Percentiles rank a stretch among this genome's conserved stretches.
These are phyloP conservation scores for Phengaris alcon DNA, from an alignment of 2,888 invertebrate species.

Conservation along the genomic window DNA sequence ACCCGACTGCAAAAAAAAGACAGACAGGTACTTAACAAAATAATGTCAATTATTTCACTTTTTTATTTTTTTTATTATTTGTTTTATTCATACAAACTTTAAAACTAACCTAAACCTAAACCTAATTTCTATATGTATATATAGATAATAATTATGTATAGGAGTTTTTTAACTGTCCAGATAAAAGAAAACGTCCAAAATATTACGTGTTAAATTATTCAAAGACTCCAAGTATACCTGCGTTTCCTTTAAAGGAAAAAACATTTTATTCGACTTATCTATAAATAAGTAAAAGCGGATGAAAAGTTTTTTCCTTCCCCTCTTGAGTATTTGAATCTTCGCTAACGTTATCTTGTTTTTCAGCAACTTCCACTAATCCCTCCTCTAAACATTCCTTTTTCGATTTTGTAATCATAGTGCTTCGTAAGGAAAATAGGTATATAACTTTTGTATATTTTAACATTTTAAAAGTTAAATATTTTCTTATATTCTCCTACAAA, in stretches of 20 bases:
- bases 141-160: not conserved
- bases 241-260: conserved; percentile 11
- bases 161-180: not conserved
- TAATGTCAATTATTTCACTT: too few relatives aligned
- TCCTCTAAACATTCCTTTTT: conserved; percentile 12
- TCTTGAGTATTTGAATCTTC: conserved; percentile 25
- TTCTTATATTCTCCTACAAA: not conserved
- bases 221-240: not conserved
- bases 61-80: too few relatives aligned
- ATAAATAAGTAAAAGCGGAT: conserved; percentile 26
- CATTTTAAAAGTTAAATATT: not conserved
- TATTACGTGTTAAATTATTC: conserved; percentile 5
- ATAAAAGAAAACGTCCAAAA: conserved; percentile 11
- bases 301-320: conserved; percentile 23
- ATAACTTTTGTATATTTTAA: not conserved
- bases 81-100: too few relatives aligned
- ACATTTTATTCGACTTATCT: conserved; percentile 24
- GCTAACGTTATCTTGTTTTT: conserved; percentile 26
- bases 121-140: too few relatives aligned
- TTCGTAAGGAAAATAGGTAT: not conserved
- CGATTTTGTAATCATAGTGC: conserved; percentile 11
- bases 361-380: conserved; percentile 22
- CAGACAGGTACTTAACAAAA: too few relatives aligned
- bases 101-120: too few relatives aligned
- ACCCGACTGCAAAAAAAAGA: too few relatives aligned